Percentiles rank a stretch among this genome's conserved stretches.
Conservation (phyloP, 2,888 invertebrate genomes). For the Eupelmus urozonus region DNA sequence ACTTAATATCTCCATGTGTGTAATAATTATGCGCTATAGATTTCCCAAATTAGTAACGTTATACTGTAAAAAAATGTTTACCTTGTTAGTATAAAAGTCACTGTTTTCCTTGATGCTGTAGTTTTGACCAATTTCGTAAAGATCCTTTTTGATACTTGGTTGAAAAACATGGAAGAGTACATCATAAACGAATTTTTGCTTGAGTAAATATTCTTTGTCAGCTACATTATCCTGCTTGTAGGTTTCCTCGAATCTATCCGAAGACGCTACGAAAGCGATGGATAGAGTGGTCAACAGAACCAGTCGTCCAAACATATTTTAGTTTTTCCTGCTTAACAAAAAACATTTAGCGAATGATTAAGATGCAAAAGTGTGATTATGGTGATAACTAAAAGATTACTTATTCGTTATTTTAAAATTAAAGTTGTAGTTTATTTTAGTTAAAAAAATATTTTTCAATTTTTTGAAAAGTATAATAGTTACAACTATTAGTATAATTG, state of each 20-base stretch:
- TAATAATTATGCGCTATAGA: too few species aligned
- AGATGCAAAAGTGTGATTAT: too few species aligned
- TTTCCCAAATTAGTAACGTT: too few species aligned
- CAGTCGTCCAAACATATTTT: background rate
- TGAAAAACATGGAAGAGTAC: constrained; percentile 60
- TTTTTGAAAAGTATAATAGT: too few species aligned
- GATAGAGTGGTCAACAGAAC: background rate
- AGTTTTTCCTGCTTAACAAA: too few species aligned
- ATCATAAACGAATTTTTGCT: constrained; percentile 66
- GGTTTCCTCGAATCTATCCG: background rate
- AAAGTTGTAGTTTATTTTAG: too few species aligned
- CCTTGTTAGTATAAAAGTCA: background rate
- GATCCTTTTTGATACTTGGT: background rate
- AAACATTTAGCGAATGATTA: too few species aligned
- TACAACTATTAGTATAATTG: too few species aligned
- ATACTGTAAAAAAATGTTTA: background rate
- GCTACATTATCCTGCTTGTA: constrained; percentile 42
- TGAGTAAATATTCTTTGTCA: constrained; percentile 63
- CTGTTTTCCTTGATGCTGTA: background rate
- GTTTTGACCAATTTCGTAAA: background rate
- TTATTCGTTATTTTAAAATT: constrained; percentile 4
- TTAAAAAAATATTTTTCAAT: too few species aligned
- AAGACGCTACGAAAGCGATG: background rate
- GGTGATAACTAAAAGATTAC: too few species aligned
- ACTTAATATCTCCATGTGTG: too few species aligned